Evolutionary conservation across 2,888 invertebrate species (phyloP).

Genomic region (Tethea ocularis): DNA sequence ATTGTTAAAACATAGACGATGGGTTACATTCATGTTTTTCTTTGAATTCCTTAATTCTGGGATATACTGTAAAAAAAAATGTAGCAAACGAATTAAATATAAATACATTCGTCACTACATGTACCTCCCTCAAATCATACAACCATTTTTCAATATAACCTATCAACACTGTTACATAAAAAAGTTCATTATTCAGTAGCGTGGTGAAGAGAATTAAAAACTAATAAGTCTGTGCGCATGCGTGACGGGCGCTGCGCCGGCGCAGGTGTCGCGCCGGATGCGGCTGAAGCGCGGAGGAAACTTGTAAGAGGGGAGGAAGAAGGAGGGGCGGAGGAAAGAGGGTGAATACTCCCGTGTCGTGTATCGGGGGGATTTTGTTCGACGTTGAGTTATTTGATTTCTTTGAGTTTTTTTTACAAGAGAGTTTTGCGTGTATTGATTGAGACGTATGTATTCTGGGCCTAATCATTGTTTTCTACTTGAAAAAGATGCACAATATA

Average conservation of each 20-base stretch:
- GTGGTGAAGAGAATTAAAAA: slow-evolving; percentile 72
- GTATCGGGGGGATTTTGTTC: slow-evolving; percentile 35
- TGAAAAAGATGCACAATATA: too few relatives aligned
- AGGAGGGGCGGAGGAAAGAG: slow-evolving; percentile 40
- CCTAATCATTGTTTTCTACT: too few relatives aligned
- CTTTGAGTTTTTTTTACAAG: background rate
- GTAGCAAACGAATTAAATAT: background rate
- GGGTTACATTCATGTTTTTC: too few relatives aligned
- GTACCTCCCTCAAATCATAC: slow-evolving; percentile 27
- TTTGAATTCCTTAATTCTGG: background rate
- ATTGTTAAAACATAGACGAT: too few relatives aligned
- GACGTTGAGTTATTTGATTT: slow-evolving; percentile 28
- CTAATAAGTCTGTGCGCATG: slow-evolving; percentile 61
- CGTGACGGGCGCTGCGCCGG: slow-evolving; percentile 52
- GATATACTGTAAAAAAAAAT: background rate
- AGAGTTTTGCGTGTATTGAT: background rate
- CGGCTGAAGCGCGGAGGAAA: slow-evolving; percentile 56
- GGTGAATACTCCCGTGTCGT: slow-evolving; percentile 44
- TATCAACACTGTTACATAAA: slow-evolving; percentile 61
- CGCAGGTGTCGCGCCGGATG: slow-evolving; percentile 81
- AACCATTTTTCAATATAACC: slow-evolving; percentile 53
- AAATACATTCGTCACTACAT: slow-evolving; percentile 1
- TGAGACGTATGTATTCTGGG: background rate
- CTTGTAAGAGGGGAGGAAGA: slow-evolving; percentile 24
- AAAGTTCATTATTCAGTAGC: slow-evolving; percentile 67